Base-by-base conservation (phyloP, 2,797 vertebrate genomes). In the Lacerta agilis region DNA sequence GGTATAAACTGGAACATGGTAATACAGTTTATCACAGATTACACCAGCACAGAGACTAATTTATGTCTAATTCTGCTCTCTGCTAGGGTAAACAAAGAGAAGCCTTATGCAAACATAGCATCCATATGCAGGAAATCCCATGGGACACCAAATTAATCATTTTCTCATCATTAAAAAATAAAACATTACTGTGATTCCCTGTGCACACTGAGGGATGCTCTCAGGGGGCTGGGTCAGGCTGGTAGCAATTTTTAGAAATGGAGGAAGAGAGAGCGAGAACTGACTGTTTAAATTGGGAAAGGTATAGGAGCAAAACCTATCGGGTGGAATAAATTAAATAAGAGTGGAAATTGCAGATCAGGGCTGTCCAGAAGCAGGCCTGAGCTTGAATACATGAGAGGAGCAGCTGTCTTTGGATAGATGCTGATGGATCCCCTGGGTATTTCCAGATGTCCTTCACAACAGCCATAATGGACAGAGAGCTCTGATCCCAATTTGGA, bases 361-460 rank as follows among this genome's bases (percentile, higher is more conserved):
- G 55, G 29, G 8, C 64, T 66, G 45, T 38, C 33, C 78, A 75
- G n/a, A 8, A 61, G 43, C 79, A 86, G 79, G 86, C 79, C 67
- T 78, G 72, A 83, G 85, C 69, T 76, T 13, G 0, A 45, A 38
- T 0, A 0, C 5, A 49, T 33, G n/a, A 38, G 58, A 33, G 0
- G 0, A 61, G 72, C 66, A 86, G 64, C 72, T 86, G 84, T 38
- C 8, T 15, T 78, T 38, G 1, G 41, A 72, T 71, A 87, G 72
- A 36, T 25, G 43, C 8, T 5, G 64, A 58, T 86, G 66, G 86
- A 77, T 15, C 43, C 79, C 67, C 71, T 25, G 43, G 27, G 78
- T 18, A 2, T 61, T 15, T 33, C 67, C 38, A 64, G 66, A 84
- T 79, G 66, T 64, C 87, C n/a, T 79, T 86, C 29, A 9, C 20